A percentile compares a stretch with the other conserved stretches of the same genome.
phyloP scores from a whole-genome alignment of 2,797 vertebrate genomes.

The Sylvilagus floridanus region DNA sequence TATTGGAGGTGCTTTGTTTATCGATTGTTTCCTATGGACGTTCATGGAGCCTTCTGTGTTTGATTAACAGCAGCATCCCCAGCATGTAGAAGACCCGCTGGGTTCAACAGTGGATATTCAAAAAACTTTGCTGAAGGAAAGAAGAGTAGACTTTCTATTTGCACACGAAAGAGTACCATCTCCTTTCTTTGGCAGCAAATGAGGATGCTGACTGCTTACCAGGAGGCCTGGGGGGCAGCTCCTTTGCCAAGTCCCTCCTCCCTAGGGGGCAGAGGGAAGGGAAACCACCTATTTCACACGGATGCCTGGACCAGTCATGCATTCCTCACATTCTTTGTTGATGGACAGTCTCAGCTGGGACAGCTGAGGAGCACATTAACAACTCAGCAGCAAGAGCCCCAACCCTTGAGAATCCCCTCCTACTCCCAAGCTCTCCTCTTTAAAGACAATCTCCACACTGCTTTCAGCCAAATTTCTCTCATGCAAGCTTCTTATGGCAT shows the following conservation, averaged over 20 bases:
- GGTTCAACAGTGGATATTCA: background rate
- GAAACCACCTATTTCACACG: slow-evolving; percentile 56
- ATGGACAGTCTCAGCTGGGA: slow-evolving; percentile 72
- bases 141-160: slow-evolving; percentile 20
- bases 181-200: background rate
- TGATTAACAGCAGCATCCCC: background rate
- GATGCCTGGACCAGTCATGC: slow-evolving; percentile 22
- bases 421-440: background rate
- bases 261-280: background rate
- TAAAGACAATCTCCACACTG: slow-evolving; percentile 2
- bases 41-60: background rate
- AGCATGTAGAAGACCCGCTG: background rate
- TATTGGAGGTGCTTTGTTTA: slow-evolving; percentile 41
- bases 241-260: background rate
- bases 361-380: slow-evolving; percentile 60
- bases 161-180: background rate
- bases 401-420: slow-evolving; percentile 6
- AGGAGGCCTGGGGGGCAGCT: background rate
- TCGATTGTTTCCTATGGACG: background rate
- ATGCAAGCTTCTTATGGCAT: background rate
- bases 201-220: background rate
- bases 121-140: background rate
- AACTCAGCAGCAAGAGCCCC: slow-evolving; percentile 21
- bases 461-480: slow-evolving; percentile 1
- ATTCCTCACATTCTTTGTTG: slow-evolving; percentile 70